Base-by-base conservation (phyloP, 2,888 invertebrate genomes). In the Hyles lineata region DNA sequence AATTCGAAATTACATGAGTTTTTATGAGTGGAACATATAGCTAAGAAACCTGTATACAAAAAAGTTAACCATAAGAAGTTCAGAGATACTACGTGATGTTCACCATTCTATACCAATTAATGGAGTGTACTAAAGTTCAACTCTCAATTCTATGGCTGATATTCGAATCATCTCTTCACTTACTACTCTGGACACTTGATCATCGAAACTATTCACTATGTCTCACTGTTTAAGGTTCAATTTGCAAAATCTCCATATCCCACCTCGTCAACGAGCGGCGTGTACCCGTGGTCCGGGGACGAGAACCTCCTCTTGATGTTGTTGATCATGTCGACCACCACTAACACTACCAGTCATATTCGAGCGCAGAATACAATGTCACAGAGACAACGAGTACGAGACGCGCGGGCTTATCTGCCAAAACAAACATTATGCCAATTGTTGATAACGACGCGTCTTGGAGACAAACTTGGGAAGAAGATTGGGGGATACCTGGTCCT, bases 211-310 rank as follows among this genome's bases (percentile, higher is more conserved):
- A 43, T 11, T 15, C 43, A 43, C 11, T 43, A 43, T 43, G 15
- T 15, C 43, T 43, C 43, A 43, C 43, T 1, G 11, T 11, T 11
- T 43, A 11, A 43, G 43, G 11, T 43, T 43, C 15, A 43, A 43
- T 3, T 11, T 43, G 15, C 43, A 43, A 43, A 43, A 43, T 43
- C 43, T 15, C 43, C 11, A 43, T 43, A 75, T 74, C 76, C 72
- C 78, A 86, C 87, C 86, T 89, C 87, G 73, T 90, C 87, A 43
- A 80, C 77, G 72, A 90, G 82, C 58, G 82, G 85, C 43, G 82
- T 83, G 83, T 90, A 90, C 83, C 79, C 81, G 52, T 87, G 87
- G 72, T 90, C 88, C 0, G 86, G 85, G 74, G 82, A 82, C 43
- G 87, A 87, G 75, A 86, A 87, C 74, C 84, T 83, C 75, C 85